phyloP scores from a whole-genome alignment of 1,140 invertebrate species.

The Drosophila bipectinata region DNA sequence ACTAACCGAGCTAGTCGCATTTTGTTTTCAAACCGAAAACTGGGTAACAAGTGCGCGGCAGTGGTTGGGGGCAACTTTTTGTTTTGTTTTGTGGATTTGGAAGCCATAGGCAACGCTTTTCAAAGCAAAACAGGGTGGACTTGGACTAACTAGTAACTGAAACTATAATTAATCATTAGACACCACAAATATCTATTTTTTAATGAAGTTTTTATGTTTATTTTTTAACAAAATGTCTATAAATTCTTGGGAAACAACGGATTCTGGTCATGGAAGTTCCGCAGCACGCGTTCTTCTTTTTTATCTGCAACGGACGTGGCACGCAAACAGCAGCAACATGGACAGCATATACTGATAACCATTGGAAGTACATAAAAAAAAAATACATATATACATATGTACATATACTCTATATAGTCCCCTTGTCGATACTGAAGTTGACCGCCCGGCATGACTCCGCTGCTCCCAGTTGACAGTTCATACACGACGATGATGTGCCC shows the following conservation, averaged over 20 bases:
- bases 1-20: constrained; percentile 60
- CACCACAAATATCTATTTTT: not conserved
- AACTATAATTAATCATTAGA: not conserved
- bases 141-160: constrained; percentile 4
- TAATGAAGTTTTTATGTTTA: too few species aligned
- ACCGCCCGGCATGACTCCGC: constrained; percentile 47
- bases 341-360: constrained; percentile 7
- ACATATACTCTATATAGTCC: constrained; percentile 13
- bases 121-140: constrained; percentile 27
- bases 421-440: constrained; percentile 56
- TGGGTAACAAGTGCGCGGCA: constrained; percentile 73
- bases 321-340: constrained; percentile 40
- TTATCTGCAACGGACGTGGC: constrained; percentile 76
- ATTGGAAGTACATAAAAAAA: constrained; percentile 1
- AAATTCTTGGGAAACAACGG: constrained; percentile 35
- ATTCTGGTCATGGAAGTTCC: constrained; percentile 55
- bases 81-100: constrained; percentile 50
- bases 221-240: not conserved
- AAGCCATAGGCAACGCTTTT: constrained; percentile 51
- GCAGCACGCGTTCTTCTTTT: constrained; percentile 67
- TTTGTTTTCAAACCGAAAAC: constrained; percentile 49
- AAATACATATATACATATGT: constrained; percentile 2
- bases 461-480: constrained; percentile 74
- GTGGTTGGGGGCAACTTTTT: constrained; percentile 42
- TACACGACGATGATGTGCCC: constrained; percentile 42